Evolutionary conservation across 2,888 invertebrate genomes (phyloP).

Genomic region (Amphipyra tragopoginis): DNA sequence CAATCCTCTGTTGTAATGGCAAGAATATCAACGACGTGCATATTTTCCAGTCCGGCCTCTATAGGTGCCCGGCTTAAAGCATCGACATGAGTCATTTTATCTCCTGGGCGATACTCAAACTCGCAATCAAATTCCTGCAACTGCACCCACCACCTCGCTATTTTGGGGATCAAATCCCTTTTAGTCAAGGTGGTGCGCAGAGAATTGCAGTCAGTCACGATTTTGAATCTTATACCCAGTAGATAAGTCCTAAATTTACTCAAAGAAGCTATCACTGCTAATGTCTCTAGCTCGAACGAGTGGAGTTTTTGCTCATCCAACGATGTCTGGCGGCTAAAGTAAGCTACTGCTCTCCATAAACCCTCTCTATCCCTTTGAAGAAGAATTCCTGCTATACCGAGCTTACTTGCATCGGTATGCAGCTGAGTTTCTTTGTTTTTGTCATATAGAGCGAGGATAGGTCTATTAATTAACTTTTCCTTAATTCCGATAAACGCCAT

Average conservation of each 20-base stretch:
- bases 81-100: conserved; percentile 59
- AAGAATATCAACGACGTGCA: conserved; percentile 8
- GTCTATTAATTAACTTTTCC: background rate
- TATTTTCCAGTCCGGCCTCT: background rate
- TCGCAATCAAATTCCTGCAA: conserved; percentile 61
- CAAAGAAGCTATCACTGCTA: conserved; percentile 51
- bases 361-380: background rate
- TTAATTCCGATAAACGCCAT: background rate
- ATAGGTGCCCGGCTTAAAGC: conserved; percentile 60
- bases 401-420: conserved; percentile 6
- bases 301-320: background rate
- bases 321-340: conserved; percentile 1
- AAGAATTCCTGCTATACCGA: conserved; percentile 4
- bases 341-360: background rate
- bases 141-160: conserved; percentile 64
- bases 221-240: conserved; percentile 20
- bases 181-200: conserved; percentile 11
- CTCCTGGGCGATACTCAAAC: conserved; percentile 59
- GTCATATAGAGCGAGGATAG: conserved; percentile 1
- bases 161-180: conserved; percentile 39
- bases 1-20: conserved; percentile 25
- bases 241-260: conserved; percentile 47
- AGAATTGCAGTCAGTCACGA: conserved; percentile 27
- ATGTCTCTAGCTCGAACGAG: conserved; percentile 19
- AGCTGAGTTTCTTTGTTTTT: background rate